Conservation (phyloP, 2,113 vertebrate genomes). For the Ptilorrhoa leucosticta region DNA sequence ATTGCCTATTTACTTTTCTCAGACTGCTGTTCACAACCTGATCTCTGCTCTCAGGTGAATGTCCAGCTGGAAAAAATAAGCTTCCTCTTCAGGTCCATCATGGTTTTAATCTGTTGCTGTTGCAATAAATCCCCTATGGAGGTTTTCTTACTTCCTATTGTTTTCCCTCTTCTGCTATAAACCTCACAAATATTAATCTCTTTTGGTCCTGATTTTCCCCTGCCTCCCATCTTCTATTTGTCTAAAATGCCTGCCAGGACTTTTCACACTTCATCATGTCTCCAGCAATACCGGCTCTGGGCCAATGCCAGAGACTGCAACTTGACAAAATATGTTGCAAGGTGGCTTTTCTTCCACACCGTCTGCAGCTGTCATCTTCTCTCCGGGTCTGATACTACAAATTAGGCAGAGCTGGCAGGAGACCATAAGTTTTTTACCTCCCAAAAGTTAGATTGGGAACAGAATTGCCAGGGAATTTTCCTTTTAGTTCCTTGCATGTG, state of each 20-base stretch:
- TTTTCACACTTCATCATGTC: constrained; percentile 81
- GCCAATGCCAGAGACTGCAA: constrained; percentile 65
- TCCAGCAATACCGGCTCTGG: constrained; percentile 66
- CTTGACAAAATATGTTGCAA: constrained; percentile 69
- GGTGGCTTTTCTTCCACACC: constrained; percentile 59
- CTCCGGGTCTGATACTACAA: constrained; percentile 44
- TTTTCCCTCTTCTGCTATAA: constrained; percentile 72
- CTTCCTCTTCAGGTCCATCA: constrained; percentile 61
- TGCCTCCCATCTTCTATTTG: constrained; percentile 65
- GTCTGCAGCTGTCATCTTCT: constrained; percentile 70
- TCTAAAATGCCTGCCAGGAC: constrained; percentile 72
- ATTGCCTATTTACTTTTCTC: constrained; percentile 52
- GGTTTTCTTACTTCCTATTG: constrained; percentile 72
- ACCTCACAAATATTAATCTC: constrained; percentile 74
- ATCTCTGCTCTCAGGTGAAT: constrained; percentile 47
- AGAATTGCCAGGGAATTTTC: background rate
- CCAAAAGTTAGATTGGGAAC: constrained; percentile 1
- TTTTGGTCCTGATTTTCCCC: constrained; percentile 65
- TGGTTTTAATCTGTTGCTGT: constrained; percentile 74
- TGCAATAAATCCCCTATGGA: constrained; percentile 38
- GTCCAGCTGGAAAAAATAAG: constrained; percentile 74
- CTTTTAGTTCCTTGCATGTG: background rate
- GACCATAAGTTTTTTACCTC: constrained; percentile 36
- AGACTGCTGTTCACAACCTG: constrained; percentile 40
- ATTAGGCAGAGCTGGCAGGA: constrained; percentile 33